Base-by-base conservation (phyloP, 2,113 vertebrate genomes). In the Ailuropoda melanoleuca region DNA sequence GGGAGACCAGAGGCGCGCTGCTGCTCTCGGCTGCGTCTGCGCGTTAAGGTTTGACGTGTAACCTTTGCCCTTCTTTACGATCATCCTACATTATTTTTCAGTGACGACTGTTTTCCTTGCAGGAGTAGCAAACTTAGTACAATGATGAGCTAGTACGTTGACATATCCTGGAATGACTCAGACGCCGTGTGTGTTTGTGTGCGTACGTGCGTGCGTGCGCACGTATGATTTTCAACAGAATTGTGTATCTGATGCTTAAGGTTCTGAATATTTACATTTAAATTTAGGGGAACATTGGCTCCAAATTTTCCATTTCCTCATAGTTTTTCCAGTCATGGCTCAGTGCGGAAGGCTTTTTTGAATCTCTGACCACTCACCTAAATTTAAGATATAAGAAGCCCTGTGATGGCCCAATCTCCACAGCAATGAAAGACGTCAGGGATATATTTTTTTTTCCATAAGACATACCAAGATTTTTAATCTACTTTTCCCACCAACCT, bases 81-180 rank as follows among this genome's bases (percentile, higher is more conserved):
- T 60, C 5, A 5, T 62, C 29, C 23, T 97, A 23, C 84, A 95
- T 72, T 86, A 48, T 29, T 85, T 88, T 93, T 92, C 34, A 77
- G 53, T 43, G 23, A 88, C 58, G 12, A 31, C 60, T 90, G 21
- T 48, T 94, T 92, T 90, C 55, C 43, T 81, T 43, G 3, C 11
- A 56, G 31, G 31, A 60, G 18, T 56, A 23, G 86, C 77, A 81
- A 37, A 34, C 68, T 87, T 80, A 48, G 23, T 43, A 26, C 48
- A 14, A 6, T 46, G 70, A 90, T 82, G 34, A 88, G 18, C 82
- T n/a, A 11, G 37, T 55, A 88, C 81, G 78, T 11, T 14, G n/a
- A 12, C 46, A 23, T 68, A 11, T 50, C 43, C 93, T 39, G n/a
- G 43, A 92, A 6, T 87, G 37, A 37, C 56, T 88, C 4, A 2